These are phyloP conservation scores for Panopea generosa DNA, from an alignment of 2,888 invertebrate genomes.

Conservation along the genomic window DNA sequence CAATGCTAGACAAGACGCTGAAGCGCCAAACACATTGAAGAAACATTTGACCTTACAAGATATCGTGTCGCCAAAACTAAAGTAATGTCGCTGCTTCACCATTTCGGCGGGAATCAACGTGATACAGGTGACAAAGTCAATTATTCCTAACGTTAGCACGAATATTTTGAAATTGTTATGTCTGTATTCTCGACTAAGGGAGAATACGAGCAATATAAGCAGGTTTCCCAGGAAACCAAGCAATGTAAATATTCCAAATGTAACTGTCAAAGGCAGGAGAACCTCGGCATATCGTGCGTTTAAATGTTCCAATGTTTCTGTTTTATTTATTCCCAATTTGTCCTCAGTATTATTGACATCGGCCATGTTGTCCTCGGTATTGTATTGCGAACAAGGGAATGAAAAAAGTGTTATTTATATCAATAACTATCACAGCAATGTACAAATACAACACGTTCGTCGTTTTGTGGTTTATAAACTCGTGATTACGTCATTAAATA, in stretches of 20 bases:
- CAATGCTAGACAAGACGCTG: conserved; percentile 45
- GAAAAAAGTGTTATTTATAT: too few relatives aligned
- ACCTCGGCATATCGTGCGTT: conserved; percentile 46
- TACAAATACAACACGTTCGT: too few relatives aligned
- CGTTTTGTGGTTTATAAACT: too few relatives aligned
- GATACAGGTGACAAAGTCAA: conserved; percentile 51
- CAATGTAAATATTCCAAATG: conserved; percentile 47
- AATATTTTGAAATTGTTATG: conserved; percentile 57
- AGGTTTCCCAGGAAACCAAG: conserved; percentile 54
- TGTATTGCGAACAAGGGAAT: too few relatives aligned
- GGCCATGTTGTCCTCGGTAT: too few relatives aligned
- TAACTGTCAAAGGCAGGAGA: conserved; percentile 50
- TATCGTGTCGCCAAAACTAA: conserved; percentile 44
- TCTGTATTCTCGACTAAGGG: conserved; percentile 50
- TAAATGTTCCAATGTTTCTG: conserved; percentile 42
- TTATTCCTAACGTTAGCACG: conserved; percentile 50
- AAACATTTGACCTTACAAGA: conserved; percentile 57
- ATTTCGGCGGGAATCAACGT: conserved; percentile 60
- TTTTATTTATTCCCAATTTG: background rate
- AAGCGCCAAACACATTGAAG: conserved; percentile 58
- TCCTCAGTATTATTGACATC: too few relatives aligned
- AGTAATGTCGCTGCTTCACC: conserved; percentile 53
- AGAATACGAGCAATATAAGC: conserved; percentile 50
- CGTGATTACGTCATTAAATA: too few relatives aligned
- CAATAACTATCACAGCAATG: too few relatives aligned